A percentile compares a stretch with the other conserved stretches of the same genome.
Evolutionary conservation across 2,113 vertebrate genomes (phyloP).

Genomic region (Psittacula cyanocephala): DNA sequence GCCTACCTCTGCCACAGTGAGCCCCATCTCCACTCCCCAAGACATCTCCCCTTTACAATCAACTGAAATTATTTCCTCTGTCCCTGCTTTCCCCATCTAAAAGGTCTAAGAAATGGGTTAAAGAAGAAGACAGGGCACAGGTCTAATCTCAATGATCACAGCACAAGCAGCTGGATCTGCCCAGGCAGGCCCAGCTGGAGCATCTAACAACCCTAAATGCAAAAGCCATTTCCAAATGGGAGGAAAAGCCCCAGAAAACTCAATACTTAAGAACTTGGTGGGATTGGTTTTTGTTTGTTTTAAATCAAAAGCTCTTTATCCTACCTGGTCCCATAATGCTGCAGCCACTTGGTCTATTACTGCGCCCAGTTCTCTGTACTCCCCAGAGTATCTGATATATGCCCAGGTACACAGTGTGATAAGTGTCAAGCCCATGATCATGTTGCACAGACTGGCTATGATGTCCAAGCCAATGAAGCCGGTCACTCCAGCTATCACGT

Average conservation of each 20-base stretch:
- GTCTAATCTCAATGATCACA: rapidly evolving
- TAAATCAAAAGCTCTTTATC: conserved; percentile 33
- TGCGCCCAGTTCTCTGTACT: conserved; percentile 95
- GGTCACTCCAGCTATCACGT: conserved; percentile 92
- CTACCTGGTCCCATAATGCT: conserved; percentile 97
- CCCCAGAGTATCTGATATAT: conserved; percentile 98
- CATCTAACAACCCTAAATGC: neutral
- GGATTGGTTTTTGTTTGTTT: rapidly evolving
- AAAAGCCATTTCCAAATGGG: neutral
- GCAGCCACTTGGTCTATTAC: conserved; percentile 99
- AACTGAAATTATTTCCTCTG: neutral
- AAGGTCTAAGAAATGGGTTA: neutral
- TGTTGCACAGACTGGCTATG: conserved; percentile 97
- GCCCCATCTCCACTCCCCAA: neutral
- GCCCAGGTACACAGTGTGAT: conserved; percentile 99
- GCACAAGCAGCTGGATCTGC: neutral
- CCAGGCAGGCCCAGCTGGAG: neutral
- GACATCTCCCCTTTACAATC: neutral
- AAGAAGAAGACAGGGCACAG: neutral
- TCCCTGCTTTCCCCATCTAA: neutral
- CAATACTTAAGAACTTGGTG: neutral
- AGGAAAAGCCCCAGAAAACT: neutral
- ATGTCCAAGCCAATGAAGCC: conserved; percentile 97
- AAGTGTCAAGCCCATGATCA: conserved; percentile 95
- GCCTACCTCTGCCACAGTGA: neutral